Base-by-base conservation (phyloP, 2,888 invertebrate species). In the Sarcophaga carnaria region DNA sequence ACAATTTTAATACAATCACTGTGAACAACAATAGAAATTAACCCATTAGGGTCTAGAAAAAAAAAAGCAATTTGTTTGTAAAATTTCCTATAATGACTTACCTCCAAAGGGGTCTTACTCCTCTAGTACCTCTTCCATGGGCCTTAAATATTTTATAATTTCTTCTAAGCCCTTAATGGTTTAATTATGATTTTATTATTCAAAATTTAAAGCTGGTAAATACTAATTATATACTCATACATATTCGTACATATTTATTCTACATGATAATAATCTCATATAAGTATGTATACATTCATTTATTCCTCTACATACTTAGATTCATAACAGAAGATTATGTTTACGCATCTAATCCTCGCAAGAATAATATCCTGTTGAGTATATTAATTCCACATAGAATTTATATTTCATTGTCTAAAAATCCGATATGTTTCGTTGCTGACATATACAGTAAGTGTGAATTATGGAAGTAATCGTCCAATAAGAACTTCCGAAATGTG, bases 171-270 rank as follows among this genome's bases (percentile, higher is more conserved):
- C 2, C 45, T 3, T 2, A 37, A 67, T 20, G 66, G 45, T 5
- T 45, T 67, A 45, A 67, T 37, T 66, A 37, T n/a, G 59, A 74
- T 22, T 63, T 12, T 75, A 64, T 75, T 75, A 75, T n/a, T 54
- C 17, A 64, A 49, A 64, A 64, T 5, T 71, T 71, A 20, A 12
- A 64, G 17, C 27, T 79, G 62, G 47, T 69, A 79, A 62, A 79
- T 70, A 70, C 78, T 71, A 79, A 70, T 70, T 63, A 70, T 70
- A 62, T 62, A 37, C 25, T 63, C 22, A 27, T 69, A 78, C 20
- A 25, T 49, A 63, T 63, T 63, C 20, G 60, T 37, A 64, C 64
- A 64, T 27, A 27, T n/a, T 1, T 54, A 17, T 54, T 54, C 17
- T 54, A 4, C 17, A 54, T 14, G 12, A 14, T 54, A 54, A 54